A percentile compares a stretch with the other conserved stretches of the same genome.
Evolutionary conservation across 2,797 vertebrate species (phyloP).

Genomic region (Mormyrops boulengeri): DNA sequence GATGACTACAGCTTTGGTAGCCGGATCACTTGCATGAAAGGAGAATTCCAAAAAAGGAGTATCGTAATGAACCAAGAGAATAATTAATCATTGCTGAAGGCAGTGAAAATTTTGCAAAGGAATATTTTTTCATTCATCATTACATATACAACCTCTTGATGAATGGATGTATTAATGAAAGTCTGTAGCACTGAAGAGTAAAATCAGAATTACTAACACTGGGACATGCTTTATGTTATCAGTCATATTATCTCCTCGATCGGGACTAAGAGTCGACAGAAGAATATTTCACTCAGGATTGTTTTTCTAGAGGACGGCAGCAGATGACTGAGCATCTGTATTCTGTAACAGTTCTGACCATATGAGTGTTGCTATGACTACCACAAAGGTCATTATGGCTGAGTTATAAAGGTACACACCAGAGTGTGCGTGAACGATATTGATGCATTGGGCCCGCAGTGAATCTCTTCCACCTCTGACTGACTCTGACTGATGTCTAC

Average conservation of each 20-base stretch:
- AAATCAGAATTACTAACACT: neutral
- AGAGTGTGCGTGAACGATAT: neutral
- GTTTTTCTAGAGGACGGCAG: neutral
- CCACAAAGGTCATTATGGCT: constrained; percentile 44
- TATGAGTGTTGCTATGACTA: constrained; percentile 54
- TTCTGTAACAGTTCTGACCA: constrained; percentile 28
- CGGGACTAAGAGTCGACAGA: neutral
- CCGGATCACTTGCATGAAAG: neutral
- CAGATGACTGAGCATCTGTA: constrained; percentile 34
- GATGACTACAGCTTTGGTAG: constrained; percentile 4
- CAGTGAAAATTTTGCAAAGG: neutral
- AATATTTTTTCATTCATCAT: neutral
- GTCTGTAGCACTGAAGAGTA: neutral
- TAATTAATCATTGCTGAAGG: neutral
- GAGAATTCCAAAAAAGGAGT: neutral
- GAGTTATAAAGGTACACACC: constrained; percentile 30
- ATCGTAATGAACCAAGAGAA: neutral
- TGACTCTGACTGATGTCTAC: neutral
- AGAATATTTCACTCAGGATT: neutral
- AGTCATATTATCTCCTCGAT: neutral
- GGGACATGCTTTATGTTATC: neutral
- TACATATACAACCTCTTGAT: neutral
- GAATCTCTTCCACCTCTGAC: neutral
- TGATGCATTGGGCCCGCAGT: neutral
- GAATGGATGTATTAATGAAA: constrained; percentile 4